phyloP scores from a whole-genome alignment of 2,888 invertebrate species.

The Athetis lepigone region DNA sequence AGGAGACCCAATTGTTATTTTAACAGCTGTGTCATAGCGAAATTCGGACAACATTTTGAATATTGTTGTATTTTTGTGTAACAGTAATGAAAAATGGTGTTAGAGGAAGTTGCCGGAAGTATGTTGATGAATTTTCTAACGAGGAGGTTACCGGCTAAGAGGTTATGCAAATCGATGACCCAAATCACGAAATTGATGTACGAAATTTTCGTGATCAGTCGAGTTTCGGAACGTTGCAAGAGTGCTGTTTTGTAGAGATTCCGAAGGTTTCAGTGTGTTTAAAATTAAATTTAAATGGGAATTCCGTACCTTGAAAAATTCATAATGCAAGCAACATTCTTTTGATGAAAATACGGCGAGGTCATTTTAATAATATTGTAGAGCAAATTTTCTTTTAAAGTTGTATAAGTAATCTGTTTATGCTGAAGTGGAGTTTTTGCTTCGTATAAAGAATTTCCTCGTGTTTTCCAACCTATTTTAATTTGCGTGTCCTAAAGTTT shows the following conservation, averaged over 20 bases:
- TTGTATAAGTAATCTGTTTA: conserved; percentile 4
- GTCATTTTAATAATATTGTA: not conserved
- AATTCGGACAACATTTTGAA: not conserved
- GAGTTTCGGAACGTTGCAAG: conserved; percentile 14
- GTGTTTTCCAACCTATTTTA: conserved; percentile 32
- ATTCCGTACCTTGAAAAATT: not conserved
- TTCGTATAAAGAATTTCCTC: conserved; percentile 24
- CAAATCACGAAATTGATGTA: conserved; percentile 47
- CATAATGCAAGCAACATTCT: not conserved
- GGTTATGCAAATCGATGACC: conserved; percentile 47
- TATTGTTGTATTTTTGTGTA: not conserved
- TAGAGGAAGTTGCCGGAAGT: conserved; percentile 2
- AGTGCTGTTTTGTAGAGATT: conserved; percentile 10
- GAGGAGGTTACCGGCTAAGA: conserved; percentile 11
- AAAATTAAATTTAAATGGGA: not conserved
- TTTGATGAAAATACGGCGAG: conserved; percentile 5
- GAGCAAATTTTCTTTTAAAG: not conserved
- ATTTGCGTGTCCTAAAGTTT: conserved; percentile 41
- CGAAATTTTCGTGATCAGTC: conserved; percentile 28
- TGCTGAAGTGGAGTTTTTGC: conserved; percentile 33
- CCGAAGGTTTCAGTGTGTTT: not conserved
- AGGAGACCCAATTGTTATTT: conserved; percentile 47
- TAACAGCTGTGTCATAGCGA: conserved; percentile 43
- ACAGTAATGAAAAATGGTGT: not conserved
- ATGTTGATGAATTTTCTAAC: conserved; percentile 10